These are phyloP conservation scores for Nasua narica DNA, from an alignment of 2,797 vertebrate species.

Conservation along the genomic window DNA sequence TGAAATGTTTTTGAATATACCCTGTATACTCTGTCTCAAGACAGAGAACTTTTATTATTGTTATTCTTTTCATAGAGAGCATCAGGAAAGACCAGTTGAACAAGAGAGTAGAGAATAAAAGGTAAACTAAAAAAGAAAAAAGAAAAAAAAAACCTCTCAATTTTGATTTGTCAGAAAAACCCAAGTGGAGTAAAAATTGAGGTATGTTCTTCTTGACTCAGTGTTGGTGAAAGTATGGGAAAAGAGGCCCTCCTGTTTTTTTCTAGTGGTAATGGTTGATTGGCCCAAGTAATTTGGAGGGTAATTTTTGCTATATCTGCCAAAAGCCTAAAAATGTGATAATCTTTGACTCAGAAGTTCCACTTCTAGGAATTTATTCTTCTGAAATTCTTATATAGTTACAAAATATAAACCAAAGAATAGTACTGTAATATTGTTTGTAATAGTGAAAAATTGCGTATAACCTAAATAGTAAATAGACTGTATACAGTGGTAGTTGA, in stretches of 20 bases:
- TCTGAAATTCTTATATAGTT: background rate
- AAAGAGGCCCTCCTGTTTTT: background rate
- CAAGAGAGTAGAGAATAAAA: background rate
- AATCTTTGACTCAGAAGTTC: conserved; percentile 17
- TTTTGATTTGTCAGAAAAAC: background rate
- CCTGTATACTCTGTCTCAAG: background rate
- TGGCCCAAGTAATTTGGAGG: background rate
- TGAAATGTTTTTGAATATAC: background rate
- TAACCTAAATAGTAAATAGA: background rate
- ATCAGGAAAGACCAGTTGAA: background rate
- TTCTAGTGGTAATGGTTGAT: background rate
- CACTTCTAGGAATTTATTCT: background rate
- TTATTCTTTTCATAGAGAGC: background rate
- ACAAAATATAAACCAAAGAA: background rate
- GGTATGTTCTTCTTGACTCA: background rate
- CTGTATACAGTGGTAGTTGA: background rate
- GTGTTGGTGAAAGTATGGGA: background rate
- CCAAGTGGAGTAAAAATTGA: conserved; percentile 26
- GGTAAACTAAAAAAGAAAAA: background rate
- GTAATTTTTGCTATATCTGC: conserved; percentile 12
- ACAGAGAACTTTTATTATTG: background rate
- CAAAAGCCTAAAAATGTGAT: conserved; percentile 2
- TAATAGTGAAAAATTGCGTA: background rate
- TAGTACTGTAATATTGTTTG: background rate
- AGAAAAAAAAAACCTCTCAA: background rate